Evolutionary conservation across 2,888 invertebrate genomes (phyloP).

Genomic region (Ypsolopha scabrella): DNA sequence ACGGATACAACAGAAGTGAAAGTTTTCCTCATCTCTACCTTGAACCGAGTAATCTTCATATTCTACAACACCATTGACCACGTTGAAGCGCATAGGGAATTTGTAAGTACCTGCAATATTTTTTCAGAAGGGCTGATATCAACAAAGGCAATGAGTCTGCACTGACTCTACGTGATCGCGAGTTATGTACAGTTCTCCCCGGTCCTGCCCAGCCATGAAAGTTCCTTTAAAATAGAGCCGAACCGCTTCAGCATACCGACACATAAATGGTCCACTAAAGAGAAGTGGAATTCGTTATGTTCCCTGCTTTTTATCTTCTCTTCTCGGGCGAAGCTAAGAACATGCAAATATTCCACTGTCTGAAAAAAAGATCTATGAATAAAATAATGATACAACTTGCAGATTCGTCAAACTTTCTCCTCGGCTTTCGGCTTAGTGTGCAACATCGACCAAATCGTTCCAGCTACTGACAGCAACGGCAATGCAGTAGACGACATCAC

Average conservation of each 20-base stretch:
- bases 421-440: constrained; percentile 64
- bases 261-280: too few relatives aligned
- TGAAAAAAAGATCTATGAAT: too few relatives aligned
- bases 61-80: constrained; percentile 62
- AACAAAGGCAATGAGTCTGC: too few relatives aligned
- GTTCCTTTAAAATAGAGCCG: too few relatives aligned
- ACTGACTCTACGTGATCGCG: too few relatives aligned
- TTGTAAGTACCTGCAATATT: constrained; percentile 46
- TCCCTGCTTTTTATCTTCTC: not conserved
- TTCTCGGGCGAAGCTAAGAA: too few relatives aligned
- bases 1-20: constrained; percentile 54
- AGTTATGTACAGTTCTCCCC: too few relatives aligned
- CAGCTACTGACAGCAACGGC: constrained; percentile 37
- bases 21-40: constrained; percentile 69
- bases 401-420: constrained; percentile 68
- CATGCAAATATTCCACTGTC: too few relatives aligned
- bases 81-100: constrained; percentile 39
- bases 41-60: constrained; percentile 66
- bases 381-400: constrained; percentile 3
- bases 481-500: constrained; percentile 42
- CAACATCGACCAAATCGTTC: constrained; percentile 68
- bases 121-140: too few relatives aligned
- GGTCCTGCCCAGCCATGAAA: too few relatives aligned
- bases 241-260: too few relatives aligned
- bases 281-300: too few relatives aligned